A percentile compares a stretch with the other conserved stretches of the same genome.
These are phyloP conservation scores for Centropyge bicolor DNA, from an alignment of 2,797 vertebrate genomes.

Conservation along the genomic window DNA sequence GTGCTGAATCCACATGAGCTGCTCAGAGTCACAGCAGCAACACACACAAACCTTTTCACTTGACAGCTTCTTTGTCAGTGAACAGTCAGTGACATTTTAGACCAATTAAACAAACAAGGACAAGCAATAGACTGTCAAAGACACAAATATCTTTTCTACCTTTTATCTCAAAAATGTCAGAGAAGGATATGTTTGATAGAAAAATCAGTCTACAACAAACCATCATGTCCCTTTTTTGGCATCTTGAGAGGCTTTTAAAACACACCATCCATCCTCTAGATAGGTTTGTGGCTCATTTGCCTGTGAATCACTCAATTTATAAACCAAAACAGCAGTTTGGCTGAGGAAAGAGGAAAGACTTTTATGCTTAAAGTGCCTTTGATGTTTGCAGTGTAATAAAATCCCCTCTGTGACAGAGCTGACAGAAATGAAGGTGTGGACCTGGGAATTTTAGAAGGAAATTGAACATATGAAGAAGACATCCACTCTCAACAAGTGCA, in stretches of 20 bases:
- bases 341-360: not conserved
- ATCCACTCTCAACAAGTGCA: not conserved
- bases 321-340: constrained; percentile 19
- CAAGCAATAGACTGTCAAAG: not conserved
- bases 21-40: constrained; percentile 1
- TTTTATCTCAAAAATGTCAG: not conserved
- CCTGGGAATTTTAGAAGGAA: not conserved
- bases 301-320: constrained; percentile 13
- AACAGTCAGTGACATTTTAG: not conserved
- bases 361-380: constrained; percentile 22
- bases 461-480: not conserved
- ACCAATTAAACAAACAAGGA: not conserved
- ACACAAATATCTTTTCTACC: not conserved
- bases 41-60: constrained; percentile 3
- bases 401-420: not conserved
- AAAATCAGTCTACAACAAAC: not conserved
- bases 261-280: constrained; percentile 10
- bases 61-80: not conserved
- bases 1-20: constrained; percentile 61
- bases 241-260: constrained; percentile 4
- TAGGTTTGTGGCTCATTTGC: constrained; percentile 23
- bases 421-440: not conserved
- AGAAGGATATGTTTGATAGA: not conserved
- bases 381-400: constrained; percentile 25
- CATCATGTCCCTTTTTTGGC: not conserved